phyloP scores from a whole-genome alignment of 2,113 vertebrate genomes.

The Suncus etruscus region DNA sequence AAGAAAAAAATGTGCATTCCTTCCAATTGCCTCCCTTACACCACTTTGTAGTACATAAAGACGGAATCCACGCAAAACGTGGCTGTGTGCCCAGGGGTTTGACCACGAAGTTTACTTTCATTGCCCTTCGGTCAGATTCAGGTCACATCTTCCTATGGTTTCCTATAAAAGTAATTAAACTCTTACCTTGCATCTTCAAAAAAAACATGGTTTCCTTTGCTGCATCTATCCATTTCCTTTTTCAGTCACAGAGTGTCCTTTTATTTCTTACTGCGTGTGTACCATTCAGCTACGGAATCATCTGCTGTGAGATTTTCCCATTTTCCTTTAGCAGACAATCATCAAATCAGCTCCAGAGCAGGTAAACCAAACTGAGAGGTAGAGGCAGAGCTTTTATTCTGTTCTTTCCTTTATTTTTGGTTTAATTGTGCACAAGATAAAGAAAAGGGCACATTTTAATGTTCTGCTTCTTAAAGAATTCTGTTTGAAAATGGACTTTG shows the following conservation, averaged over 20 bases:
- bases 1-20: constrained; percentile 65
- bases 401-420: not conserved
- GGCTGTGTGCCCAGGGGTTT: constrained; percentile 48
- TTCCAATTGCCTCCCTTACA: not conserved
- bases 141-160: constrained; percentile 58
- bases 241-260: constrained; percentile 43
- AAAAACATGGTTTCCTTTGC: constrained; percentile 59
- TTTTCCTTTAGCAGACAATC: constrained; percentile 62
- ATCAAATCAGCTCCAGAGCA: constrained; percentile 57
- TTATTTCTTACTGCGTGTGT: constrained; percentile 4
- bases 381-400: not conserved
- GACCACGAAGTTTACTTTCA: constrained; percentile 65
- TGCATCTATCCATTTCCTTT: constrained; percentile 59
- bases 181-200: constrained; percentile 69
- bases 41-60: not conserved
- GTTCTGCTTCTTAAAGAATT: constrained; percentile 65
- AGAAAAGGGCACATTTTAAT: constrained; percentile 25
- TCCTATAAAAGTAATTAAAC: constrained; percentile 64
- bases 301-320: constrained; percentile 46
- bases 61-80: constrained; percentile 52
- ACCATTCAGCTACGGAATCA: constrained; percentile 46
- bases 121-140: constrained; percentile 57
- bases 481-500: constrained; percentile 24
- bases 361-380: constrained; percentile 26
- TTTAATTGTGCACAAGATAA: constrained; percentile 23